These are phyloP conservation scores for Acrobasis repandana DNA, from an alignment of 2,888 invertebrate genomes.

Conservation along the genomic window DNA sequence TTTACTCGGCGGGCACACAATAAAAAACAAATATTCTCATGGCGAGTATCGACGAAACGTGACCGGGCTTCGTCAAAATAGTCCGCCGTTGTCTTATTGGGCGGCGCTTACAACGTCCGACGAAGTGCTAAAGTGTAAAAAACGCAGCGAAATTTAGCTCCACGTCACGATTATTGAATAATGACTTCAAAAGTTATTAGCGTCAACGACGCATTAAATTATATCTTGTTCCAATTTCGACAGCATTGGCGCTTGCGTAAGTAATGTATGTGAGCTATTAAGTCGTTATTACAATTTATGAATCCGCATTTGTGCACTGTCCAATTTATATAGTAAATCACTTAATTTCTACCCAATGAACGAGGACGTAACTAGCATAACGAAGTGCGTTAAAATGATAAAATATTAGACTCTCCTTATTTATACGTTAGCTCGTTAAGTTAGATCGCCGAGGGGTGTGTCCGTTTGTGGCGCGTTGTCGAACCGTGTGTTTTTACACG, in stretches of 20 bases:
- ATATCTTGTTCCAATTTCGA: constrained; percentile 41
- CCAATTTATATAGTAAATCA: constrained; percentile 27
- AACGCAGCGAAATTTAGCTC: constrained; percentile 75
- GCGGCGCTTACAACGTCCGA: constrained; percentile 68
- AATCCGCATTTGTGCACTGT: constrained; percentile 27
- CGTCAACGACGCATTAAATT: constrained; percentile 58
- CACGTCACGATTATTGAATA: constrained; percentile 79
- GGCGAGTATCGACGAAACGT: constrained; percentile 81
- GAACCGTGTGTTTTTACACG: constrained; percentile 77
- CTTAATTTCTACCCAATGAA: constrained; percentile 41
- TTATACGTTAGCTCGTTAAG: constrained; percentile 80
- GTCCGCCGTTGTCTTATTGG: constrained; percentile 78
- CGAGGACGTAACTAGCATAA: constrained; percentile 45
- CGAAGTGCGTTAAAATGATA: constrained; percentile 58
- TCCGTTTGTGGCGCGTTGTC: constrained; percentile 77
- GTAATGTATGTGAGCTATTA: constrained; percentile 15
- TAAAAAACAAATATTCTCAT: constrained; percentile 83
- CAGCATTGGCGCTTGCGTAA: constrained; percentile 25
- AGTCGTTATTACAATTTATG: constrained; percentile 28
- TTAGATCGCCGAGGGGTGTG: constrained; percentile 78
- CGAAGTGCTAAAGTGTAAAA: constrained; percentile 82
- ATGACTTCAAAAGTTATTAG: constrained; percentile 70
- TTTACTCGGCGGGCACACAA: constrained; percentile 77
- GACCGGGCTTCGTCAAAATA: constrained; percentile 82
- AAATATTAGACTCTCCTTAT: constrained; percentile 73